Percentiles rank a stretch among this genome's conserved stretches.
phyloP scores from a whole-genome alignment of 2,888 invertebrate genomes.

The Mactromeris polynyma region DNA sequence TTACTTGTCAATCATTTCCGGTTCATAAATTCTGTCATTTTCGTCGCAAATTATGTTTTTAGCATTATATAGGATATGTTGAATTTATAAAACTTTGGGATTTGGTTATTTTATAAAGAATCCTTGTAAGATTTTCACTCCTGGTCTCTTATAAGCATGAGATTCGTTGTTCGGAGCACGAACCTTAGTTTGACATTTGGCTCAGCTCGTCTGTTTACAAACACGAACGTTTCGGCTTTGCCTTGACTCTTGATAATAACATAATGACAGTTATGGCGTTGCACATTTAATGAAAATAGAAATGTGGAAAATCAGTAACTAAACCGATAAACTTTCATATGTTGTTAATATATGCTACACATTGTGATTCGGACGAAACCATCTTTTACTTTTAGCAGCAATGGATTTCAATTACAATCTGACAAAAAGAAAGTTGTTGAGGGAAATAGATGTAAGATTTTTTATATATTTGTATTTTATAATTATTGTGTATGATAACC shows the following conservation, averaged over 20 bases:
- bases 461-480: background rate
- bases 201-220: constrained; percentile 8
- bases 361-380: too few species aligned
- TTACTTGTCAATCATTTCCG: constrained; percentile 27
- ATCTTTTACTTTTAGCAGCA: too few species aligned
- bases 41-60: constrained; percentile 32
- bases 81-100: background rate
- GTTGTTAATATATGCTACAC: too few species aligned
- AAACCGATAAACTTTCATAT: too few species aligned
- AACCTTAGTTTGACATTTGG: background rate
- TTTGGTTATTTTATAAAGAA: background rate
- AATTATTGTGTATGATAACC: background rate
- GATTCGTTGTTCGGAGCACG: background rate
- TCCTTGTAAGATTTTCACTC: background rate
- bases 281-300: too few species aligned
- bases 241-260: background rate
- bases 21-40: constrained; percentile 36
- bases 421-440: constrained; percentile 68
- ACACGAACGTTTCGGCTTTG: background rate
- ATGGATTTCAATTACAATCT: constrained; percentile 64
- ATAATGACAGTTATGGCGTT: background rate
- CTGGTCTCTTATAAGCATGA: background rate
- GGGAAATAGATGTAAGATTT: constrained; percentile 75
- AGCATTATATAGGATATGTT: background rate
- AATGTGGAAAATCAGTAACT: too few species aligned